These are phyloP conservation scores for Melinopterus prodromus DNA, from an alignment of 2,888 invertebrate species.

Conservation along the genomic window DNA sequence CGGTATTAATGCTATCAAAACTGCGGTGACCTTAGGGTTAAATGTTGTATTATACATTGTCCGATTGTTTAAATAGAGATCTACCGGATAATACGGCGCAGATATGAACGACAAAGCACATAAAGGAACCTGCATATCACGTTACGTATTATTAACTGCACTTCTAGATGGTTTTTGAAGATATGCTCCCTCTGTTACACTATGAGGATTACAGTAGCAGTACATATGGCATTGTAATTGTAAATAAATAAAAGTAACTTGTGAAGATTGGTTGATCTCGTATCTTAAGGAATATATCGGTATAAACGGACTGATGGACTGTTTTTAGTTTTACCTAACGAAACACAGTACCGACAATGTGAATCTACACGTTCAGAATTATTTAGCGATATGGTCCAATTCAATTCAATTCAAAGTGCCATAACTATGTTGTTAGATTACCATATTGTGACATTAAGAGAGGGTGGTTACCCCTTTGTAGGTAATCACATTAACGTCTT, in stretches of 20 bases:
- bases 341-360: too few relatives aligned
- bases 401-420: too few relatives aligned
- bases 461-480: too few relatives aligned
- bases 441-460: too few relatives aligned
- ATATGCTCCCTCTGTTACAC: neutral
- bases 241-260: neutral
- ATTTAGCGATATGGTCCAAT: too few relatives aligned
- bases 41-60: neutral
- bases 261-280: too few relatives aligned
- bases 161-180: neutral
- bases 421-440: too few relatives aligned
- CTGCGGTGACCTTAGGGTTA: neutral
- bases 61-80: slow-evolving; percentile 4
- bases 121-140: neutral
- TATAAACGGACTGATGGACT: too few relatives aligned
- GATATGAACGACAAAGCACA: slow-evolving; percentile 4
- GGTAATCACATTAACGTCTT: too few relatives aligned
- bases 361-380: too few relatives aligned
- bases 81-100: neutral
- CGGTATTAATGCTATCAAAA: neutral
- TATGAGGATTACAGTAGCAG: neutral
- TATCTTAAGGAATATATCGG: too few relatives aligned
- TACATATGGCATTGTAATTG: neutral
- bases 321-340: too few relatives aligned
- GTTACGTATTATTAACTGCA: neutral